Conservation (phyloP, 2,113 vertebrate species). For the Lagenorhynchus albirostris region DNA sequence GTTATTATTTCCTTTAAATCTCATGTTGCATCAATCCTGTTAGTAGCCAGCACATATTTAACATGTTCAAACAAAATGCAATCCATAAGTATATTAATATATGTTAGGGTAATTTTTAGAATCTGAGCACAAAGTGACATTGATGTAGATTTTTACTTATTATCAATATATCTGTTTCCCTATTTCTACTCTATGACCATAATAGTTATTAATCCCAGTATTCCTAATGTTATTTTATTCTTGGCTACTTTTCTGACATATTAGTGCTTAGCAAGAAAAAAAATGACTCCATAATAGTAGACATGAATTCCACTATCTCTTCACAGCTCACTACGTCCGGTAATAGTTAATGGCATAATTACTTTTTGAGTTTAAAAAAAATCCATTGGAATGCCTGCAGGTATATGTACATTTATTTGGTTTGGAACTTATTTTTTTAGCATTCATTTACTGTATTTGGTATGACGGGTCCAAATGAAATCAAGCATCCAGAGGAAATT, state of each 20-base stretch:
- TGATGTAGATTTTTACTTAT: conserved; percentile 46
- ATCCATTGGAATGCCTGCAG: conserved; percentile 66
- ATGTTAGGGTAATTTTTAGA: conserved; percentile 24
- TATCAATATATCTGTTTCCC: conserved; percentile 40
- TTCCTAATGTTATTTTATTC: conserved; percentile 63
- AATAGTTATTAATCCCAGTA: conserved; percentile 68
- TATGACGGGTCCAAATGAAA: conserved; percentile 62
- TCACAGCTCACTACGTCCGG: conserved; percentile 65
- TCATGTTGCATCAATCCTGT: neutral
- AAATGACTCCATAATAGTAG: conserved; percentile 60
- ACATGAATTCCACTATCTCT: conserved; percentile 65
- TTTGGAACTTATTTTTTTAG: conserved; percentile 65
- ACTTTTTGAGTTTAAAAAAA: conserved; percentile 69
- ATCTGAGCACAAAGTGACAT: neutral
- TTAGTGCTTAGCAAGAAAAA: conserved; percentile 69
- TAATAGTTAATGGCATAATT: conserved; percentile 76
- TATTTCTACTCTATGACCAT: conserved; percentile 30
- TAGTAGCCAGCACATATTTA: neutral
- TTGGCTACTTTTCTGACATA: conserved; percentile 69
- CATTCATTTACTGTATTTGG: conserved; percentile 66
- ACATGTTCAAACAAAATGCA: conserved; percentile 32
- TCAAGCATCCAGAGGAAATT: conserved; percentile 66
- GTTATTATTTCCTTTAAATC: neutral
- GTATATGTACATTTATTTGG: conserved; percentile 68
- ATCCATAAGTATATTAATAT: neutral